Conservation (phyloP, 2,113 vertebrate genomes). For the Phrynosoma blainvillii region DNA sequence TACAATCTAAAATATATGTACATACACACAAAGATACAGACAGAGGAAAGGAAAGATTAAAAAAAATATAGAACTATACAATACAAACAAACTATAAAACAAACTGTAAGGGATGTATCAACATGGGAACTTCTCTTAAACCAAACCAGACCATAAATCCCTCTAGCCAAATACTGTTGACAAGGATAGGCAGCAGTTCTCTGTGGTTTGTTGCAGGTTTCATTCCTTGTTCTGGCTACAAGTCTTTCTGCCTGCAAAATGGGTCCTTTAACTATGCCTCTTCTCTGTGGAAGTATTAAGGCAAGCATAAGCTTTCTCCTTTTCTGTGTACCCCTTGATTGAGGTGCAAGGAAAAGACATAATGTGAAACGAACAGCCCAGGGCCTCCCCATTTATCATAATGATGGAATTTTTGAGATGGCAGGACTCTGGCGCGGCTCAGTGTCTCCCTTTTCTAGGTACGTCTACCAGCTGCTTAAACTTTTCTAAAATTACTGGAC, state of each 20-base stretch:
- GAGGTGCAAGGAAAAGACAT: background rate
- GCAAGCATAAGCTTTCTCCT: too few relatives aligned
- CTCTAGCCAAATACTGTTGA: background rate
- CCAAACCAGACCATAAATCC: too few relatives aligned
- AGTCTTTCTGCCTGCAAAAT: background rate
- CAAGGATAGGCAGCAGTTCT: background rate
- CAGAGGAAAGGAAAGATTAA: too few relatives aligned
- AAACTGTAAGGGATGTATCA: background rate
- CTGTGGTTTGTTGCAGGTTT: background rate
- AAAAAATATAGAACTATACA: too few relatives aligned
- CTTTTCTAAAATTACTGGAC: background rate
- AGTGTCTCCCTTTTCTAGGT: background rate
- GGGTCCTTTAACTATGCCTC: background rate
- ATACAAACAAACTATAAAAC: too few relatives aligned
- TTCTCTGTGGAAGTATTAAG: background rate
- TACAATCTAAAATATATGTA: too few relatives aligned
- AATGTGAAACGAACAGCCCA: background rate
- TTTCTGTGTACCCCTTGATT: background rate
- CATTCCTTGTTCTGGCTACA: background rate
- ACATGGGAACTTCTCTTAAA: background rate
- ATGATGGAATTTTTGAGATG: background rate
- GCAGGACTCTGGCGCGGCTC: background rate
- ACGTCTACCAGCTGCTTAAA: background rate
- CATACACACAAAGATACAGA: too few relatives aligned
- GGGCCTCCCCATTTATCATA: background rate